Percentiles rank a stretch among this genome's conserved stretches.
Evolutionary conservation across 92 coral and sea anemone species (phyloP).

Genomic region (Palythoa caribaeorum): DNA sequence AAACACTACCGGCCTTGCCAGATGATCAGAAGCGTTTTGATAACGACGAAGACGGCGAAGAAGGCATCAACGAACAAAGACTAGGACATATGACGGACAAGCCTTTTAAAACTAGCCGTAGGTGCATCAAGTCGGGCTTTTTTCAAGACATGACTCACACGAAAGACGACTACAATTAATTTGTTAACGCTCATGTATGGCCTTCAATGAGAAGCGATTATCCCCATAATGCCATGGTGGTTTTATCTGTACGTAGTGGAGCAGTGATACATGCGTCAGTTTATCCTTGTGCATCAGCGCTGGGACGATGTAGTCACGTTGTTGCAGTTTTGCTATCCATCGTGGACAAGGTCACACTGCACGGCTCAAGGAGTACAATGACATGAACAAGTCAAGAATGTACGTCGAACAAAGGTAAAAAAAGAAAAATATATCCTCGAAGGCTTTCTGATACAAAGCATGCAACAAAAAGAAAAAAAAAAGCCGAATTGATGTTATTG

Average conservation of each 20-base stretch:
- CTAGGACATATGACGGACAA: slow-evolving; percentile 5
- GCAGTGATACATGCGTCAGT: slow-evolving; percentile 60
- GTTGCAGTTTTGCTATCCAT: slow-evolving; percentile 54
- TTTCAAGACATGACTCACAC: slow-evolving; percentile 58
- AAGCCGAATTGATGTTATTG: slow-evolving; percentile 52
- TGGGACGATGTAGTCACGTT: slow-evolving; percentile 65
- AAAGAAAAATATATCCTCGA: slow-evolving; percentile 49
- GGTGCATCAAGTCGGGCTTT: slow-evolving; percentile 54
- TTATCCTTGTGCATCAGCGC: slow-evolving; percentile 56
- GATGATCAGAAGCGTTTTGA: not conserved
- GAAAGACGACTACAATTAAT: slow-evolving; percentile 33
- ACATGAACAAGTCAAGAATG: slow-evolving; percentile 65
- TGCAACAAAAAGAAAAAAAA: slow-evolving; percentile 22
- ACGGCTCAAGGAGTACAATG: slow-evolving; percentile 36
- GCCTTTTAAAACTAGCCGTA: not conserved
- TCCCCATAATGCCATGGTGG: slow-evolving; percentile 49
- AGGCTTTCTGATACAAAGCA: slow-evolving; percentile 41
- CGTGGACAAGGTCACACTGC: slow-evolving; percentile 36
- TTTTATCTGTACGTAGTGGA: slow-evolving; percentile 51
- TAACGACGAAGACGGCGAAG: slow-evolving; percentile 8
- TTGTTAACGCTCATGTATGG: slow-evolving; percentile 62
- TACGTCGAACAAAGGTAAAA: slow-evolving; percentile 56
- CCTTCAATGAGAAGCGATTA: slow-evolving; percentile 52
- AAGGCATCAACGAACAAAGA: slow-evolving; percentile 5
- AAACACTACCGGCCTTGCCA: slow-evolving; percentile 35